These are phyloP conservation scores for Eremophila alpestris DNA, from an alignment of 2,797 vertebrate species.

Conservation along the genomic window DNA sequence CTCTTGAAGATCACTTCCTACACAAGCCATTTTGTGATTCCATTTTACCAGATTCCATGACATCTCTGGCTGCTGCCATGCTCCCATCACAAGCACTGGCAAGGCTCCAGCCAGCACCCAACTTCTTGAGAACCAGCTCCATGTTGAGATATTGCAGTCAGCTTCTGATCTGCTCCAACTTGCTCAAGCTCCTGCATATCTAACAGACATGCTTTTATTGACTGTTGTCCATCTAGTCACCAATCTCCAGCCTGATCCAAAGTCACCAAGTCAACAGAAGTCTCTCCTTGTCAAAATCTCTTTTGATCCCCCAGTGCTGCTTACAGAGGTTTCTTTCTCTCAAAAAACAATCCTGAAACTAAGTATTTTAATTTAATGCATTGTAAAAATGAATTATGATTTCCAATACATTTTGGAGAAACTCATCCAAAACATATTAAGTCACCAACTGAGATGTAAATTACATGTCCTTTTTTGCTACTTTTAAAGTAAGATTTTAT, in stretches of 20 bases:
- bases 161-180: background rate
- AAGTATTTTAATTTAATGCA: slow-evolving; percentile 16
- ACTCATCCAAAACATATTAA: slow-evolving; percentile 5
- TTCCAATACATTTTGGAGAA: background rate
- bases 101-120: background rate
- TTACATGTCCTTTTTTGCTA: background rate
- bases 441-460: slow-evolving; percentile 5
- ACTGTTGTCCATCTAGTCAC: background rate
- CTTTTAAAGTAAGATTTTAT: slow-evolving; percentile 43
- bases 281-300: slow-evolving; percentile 4
- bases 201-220: background rate
- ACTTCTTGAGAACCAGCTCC: background rate
- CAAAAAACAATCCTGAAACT: background rate
- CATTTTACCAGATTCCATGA: background rate
- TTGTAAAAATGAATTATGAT: slow-evolving; percentile 49
- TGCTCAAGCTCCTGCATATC: background rate
- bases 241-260: background rate
- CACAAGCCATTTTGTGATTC: background rate
- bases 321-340: background rate
- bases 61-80: background rate
- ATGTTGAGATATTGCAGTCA: background rate
- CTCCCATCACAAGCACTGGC: background rate
- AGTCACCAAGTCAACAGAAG: background rate
- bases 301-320: background rate
- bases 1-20: background rate